phyloP scores from a whole-genome alignment of 2,797 vertebrate species.

The Spondyliosoma cantharus region DNA sequence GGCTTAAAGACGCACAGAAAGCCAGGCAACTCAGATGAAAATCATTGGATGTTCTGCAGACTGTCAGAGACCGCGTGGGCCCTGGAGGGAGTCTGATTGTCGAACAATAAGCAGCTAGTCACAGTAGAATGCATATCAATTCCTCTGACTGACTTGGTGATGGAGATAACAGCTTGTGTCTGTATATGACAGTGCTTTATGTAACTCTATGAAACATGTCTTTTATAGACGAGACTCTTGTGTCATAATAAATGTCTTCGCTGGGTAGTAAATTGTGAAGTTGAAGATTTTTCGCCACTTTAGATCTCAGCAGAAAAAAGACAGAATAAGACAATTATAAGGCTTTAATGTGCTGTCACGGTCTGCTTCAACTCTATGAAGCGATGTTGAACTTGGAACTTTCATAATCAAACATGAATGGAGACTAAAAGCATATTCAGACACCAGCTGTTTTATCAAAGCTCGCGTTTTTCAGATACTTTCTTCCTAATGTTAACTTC shows the following conservation, averaged over 20 bases:
- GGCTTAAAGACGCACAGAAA: constrained; percentile 46
- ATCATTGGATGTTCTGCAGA: constrained; percentile 62
- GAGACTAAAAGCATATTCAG: constrained; percentile 27
- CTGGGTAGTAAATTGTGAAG: constrained; percentile 4
- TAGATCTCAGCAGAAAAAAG: background rate
- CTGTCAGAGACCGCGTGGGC: constrained; percentile 35
- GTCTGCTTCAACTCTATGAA: constrained; percentile 7
- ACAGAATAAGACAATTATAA: background rate
- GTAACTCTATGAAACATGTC: constrained; percentile 15
- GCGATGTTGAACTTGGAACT: background rate
- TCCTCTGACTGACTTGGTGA: constrained; percentile 56
- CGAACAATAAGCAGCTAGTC: constrained; percentile 67
- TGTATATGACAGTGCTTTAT: constrained; percentile 51
- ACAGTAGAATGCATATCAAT: constrained; percentile 65
- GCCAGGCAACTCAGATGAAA: constrained; percentile 62
- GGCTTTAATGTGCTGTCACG: constrained; percentile 1
- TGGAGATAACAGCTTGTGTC: constrained; percentile 62
- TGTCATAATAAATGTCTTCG: constrained; percentile 10
- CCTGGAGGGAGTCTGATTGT: constrained; percentile 47
- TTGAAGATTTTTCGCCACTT: background rate
- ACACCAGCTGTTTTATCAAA: constrained; percentile 27
- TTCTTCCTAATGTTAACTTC: background rate
- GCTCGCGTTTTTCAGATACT: constrained; percentile 2
- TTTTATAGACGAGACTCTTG: constrained; percentile 27
- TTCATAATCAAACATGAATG: constrained; percentile 30